Evolutionary conservation across 2,797 vertebrate genomes (phyloP).

Genomic region (Argentina silus): DNA sequence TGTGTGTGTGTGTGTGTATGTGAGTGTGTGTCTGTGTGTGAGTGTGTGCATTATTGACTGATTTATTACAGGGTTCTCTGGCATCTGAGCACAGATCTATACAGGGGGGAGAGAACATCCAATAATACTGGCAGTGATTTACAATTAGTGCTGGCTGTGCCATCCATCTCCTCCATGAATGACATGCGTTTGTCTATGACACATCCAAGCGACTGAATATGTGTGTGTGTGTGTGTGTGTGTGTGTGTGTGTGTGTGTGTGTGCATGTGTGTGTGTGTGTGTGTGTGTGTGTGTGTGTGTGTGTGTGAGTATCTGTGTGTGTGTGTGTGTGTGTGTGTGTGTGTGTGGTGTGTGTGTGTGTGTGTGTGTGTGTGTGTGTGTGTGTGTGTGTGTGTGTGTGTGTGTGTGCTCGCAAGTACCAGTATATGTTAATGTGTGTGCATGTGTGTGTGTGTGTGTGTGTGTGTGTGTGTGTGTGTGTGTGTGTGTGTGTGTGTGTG

Average conservation of each 20-base stretch:
- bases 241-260: conserved; percentile 13
- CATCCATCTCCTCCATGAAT: conserved; percentile 66
- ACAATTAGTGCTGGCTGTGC: conserved; percentile 65
- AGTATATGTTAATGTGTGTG: background rate
- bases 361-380: too few relatives aligned
- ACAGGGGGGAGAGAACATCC: conserved; percentile 55
- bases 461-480: background rate
- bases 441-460: background rate
- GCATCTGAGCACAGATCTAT: conserved; percentile 65
- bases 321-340: too few relatives aligned
- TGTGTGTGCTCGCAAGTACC: too few relatives aligned
- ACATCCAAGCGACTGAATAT: background rate
- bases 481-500: conserved; percentile 3
- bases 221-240: conserved; percentile 16
- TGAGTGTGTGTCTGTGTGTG: background rate
- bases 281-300: conserved; percentile 9
- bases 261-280: conserved; percentile 1
- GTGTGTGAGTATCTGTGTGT: too few relatives aligned
- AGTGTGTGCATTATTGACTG: conserved; percentile 37
- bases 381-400: too few relatives aligned
- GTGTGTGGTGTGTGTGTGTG: too few relatives aligned
- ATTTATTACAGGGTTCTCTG: conserved; percentile 59
- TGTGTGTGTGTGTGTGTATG: conserved; percentile 38
- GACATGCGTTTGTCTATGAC: conserved; percentile 43
- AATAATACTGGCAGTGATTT: conserved; percentile 72